A percentile compares a stretch with the other conserved stretches of the same genome.
phyloP scores from a whole-genome alignment of 2,113 vertebrate genomes.

The Trochalopteron elliotii region DNA sequence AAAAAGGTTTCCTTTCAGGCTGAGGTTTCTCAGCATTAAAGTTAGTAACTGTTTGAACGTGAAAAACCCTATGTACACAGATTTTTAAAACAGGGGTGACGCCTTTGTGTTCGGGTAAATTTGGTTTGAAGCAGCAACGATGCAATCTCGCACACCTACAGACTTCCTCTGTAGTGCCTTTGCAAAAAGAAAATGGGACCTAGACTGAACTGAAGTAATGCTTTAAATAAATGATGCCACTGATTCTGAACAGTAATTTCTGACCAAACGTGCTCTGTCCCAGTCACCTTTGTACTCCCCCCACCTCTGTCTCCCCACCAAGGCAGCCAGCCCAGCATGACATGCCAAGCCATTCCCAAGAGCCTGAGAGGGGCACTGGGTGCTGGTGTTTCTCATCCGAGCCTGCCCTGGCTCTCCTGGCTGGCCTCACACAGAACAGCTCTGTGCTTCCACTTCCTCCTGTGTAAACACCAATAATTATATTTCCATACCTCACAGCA shows the following conservation, averaged over 20 bases:
- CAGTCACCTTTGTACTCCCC: background rate
- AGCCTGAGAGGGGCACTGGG: background rate
- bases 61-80: background rate
- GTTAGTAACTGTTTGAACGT: background rate
- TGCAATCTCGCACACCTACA: accelerated
- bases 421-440: background rate
- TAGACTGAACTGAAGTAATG: background rate
- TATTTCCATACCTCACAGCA: constrained; percentile 50
- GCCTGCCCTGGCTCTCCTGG: background rate
- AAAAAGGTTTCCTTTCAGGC: constrained; percentile 58
- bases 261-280: background rate
- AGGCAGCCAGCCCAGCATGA: background rate
- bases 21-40: constrained; percentile 53
- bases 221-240: background rate
- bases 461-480: constrained; percentile 33
- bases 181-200: background rate
- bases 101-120: background rate
- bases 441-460: constrained; percentile 52
- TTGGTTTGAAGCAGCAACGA: background rate
- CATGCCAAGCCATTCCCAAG: accelerated
- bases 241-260: background rate
- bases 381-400: background rate
- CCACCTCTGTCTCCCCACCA: accelerated
- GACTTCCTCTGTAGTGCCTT: accelerated
- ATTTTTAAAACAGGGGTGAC: background rate